Percentiles rank a stretch among this genome's conserved stretches.
Evolutionary conservation across 2,888 invertebrate species (phyloP).

Genomic region (Erebia epiphron): DNA sequence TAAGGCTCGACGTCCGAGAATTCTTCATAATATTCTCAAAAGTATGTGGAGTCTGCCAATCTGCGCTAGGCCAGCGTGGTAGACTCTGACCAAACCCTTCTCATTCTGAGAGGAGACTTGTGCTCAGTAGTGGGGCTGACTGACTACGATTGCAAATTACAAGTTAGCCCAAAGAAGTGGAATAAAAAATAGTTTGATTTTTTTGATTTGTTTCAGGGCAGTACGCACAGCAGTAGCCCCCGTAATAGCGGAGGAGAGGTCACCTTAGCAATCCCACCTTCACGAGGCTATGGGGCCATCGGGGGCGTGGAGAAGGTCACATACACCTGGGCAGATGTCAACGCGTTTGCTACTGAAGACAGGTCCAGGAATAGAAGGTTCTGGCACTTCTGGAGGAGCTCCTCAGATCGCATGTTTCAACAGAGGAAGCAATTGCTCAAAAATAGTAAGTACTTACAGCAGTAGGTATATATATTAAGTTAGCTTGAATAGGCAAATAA

Average conservation of each 20-base stretch:
- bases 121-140: too few species aligned
- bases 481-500: too few species aligned
- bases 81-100: too few species aligned
- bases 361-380: constrained; percentile 66
- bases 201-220: constrained; percentile 43
- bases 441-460: constrained; percentile 85
- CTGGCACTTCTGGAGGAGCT: constrained; percentile 75
- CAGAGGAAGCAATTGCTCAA: constrained; percentile 88
- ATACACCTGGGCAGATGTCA: constrained; percentile 91
- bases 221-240: constrained; percentile 59
- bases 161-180: too few species aligned
- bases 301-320: constrained; percentile 81
- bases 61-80: too few species aligned
- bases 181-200: neutral
- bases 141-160: too few species aligned
- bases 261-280: constrained; percentile 57
- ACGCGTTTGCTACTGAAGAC: constrained; percentile 87
- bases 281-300: constrained; percentile 69
- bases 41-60: too few species aligned
- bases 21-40: too few species aligned
- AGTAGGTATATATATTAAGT: neutral
- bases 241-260: constrained; percentile 63
- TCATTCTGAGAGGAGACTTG: too few species aligned
- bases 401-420: constrained; percentile 66
- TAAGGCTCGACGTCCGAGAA: too few species aligned